Base-by-base conservation (phyloP, 2,888 invertebrate species). In the Ophraella communa region DNA sequence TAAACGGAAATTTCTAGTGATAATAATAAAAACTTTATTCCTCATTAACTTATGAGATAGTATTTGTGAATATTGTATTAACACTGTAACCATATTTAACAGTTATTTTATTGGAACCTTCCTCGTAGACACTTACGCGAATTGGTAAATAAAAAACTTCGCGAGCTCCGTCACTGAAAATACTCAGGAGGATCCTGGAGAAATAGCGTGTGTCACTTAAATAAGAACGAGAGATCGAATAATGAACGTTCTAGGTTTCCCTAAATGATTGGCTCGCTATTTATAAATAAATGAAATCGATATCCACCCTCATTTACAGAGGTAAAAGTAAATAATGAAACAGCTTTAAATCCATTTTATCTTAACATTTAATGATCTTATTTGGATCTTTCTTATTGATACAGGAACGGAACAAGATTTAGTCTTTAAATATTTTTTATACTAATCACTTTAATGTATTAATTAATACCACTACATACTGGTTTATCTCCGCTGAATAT, bases 241-340 rank as follows among this genome's bases (percentile, higher is more conserved):
- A 62, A 62, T 62, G 62, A 62, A 62, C 54, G 49, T 55, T 24
- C 62, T 49, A 61, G 53, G 56, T 63, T 58, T 63, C 24, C 45
- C 35, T 63, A 58, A 63, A 63, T 63, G 51, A 63, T 63, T 63
- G 63, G 57, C 44, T 52, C 45, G 57, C 63, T 53, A 58, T 63
- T 63, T 63, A 63, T 63, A 63, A 63, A 63, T 58, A 63, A 57
- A 63, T 52, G 62, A 56, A 62, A 51, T 56, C 49, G 33, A 62
- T 49, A 62, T 63, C 52, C 57, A 56, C 57, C 57, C 63, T 63
- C 63, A 63, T 63, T 63, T 63, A 63, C 63, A 63, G 63, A 63
- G 63, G 63, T 58, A 63, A 57, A 44, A 63, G 63, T 57, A 53
- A 63, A 63, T 63, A 57, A 57, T 63, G 57, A 57, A 63, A 58